Percentiles rank a stretch among this genome's conserved stretches.
Conservation (phyloP, 2,888 invertebrate genomes). For the Saturnia pavonia region DNA sequence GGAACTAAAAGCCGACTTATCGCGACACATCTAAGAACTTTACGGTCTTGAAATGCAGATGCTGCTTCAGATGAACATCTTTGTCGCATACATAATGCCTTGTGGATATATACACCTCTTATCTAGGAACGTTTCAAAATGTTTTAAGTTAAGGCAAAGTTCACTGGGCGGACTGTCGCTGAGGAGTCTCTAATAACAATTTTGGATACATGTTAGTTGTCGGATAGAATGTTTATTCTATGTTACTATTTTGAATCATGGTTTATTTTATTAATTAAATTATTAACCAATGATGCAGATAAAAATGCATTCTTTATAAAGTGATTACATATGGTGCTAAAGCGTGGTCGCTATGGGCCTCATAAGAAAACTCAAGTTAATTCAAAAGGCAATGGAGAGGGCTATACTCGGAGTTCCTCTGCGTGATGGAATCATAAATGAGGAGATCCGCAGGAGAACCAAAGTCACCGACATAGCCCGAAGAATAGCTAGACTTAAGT, state of each 20-base stretch:
- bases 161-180: neutral
- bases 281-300: too few relatives aligned
- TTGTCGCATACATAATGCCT: neutral
- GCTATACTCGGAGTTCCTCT: too few relatives aligned
- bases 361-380: too few relatives aligned
- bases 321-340: too few relatives aligned
- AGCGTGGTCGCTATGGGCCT: too few relatives aligned
- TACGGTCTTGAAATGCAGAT: neutral
- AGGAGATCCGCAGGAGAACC: too few relatives aligned
- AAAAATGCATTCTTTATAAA: too few relatives aligned
- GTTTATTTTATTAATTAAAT: too few relatives aligned
- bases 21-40: neutral
- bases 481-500: too few relatives aligned
- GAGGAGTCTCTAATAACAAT: neutral
- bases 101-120: neutral
- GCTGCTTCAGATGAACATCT: neutral
- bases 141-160: neutral
- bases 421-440: too few relatives aligned
- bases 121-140: neutral
- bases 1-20: constrained; percentile 5
- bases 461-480: too few relatives aligned
- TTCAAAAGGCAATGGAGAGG: too few relatives aligned
- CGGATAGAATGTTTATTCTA: neutral
- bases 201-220: neutral
- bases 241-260: neutral